A percentile compares a stretch with the other conserved stretches of the same genome.
These are phyloP conservation scores for Naja naja DNA, from an alignment of 2,113 vertebrate genomes.

Conservation along the genomic window DNA sequence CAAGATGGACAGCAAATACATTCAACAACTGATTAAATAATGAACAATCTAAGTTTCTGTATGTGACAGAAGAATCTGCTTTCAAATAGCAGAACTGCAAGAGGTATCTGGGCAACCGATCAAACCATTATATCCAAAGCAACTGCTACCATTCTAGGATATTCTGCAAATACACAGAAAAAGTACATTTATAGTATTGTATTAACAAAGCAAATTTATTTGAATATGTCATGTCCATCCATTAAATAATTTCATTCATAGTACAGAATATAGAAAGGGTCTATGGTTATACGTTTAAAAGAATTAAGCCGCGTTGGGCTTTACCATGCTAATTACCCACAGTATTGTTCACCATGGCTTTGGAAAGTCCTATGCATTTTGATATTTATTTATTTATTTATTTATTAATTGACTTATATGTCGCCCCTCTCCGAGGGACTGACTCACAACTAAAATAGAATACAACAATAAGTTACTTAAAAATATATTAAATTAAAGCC, in stretches of 20 bases:
- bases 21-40: not conserved
- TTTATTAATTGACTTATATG: no score
- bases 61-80: not conserved
- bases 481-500: no score
- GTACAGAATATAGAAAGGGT: not conserved
- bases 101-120: not conserved
- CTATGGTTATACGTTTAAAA: not conserved
- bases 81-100: not conserved
- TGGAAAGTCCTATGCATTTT: not conserved
- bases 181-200: not conserved
- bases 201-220: not conserved
- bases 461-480: no score
- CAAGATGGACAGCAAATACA: no score
- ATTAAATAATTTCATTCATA: not conserved
- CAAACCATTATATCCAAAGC: not conserved
- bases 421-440: no score
- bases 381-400: no score
- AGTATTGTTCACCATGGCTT: not conserved
- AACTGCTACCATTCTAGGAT: not conserved
- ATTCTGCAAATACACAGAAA: not conserved
- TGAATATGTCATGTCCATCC: not conserved
- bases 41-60: not conserved
- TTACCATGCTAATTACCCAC: not conserved
- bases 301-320: not conserved
- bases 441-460: no score